Percentiles rank a stretch among this genome's conserved stretches.
Conservation (phyloP, 1,140 invertebrate genomes). For the Drosophila baimaii region DNA sequence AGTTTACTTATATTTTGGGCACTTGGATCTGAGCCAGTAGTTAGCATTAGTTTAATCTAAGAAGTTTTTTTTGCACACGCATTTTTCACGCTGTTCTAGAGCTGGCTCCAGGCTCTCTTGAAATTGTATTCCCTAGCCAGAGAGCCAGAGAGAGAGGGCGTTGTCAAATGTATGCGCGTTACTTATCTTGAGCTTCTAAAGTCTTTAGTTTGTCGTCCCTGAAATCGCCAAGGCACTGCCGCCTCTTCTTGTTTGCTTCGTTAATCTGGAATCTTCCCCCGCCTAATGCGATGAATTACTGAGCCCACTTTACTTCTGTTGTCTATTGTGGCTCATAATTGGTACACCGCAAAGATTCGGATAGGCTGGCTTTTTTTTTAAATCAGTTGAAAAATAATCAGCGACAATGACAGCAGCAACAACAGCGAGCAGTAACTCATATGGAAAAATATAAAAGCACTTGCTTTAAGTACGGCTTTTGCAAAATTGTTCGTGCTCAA, state of each 20-base stretch:
- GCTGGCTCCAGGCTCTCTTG: too few species aligned
- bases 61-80: too few species aligned
- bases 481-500: not conserved
- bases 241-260: slow-evolving; percentile 3
- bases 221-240: slow-evolving; percentile 10
- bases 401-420: not conserved
- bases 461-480: not conserved
- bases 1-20: not conserved
- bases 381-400: slow-evolving; percentile 10
- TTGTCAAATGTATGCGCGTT: too few species aligned
- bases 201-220: too few species aligned
- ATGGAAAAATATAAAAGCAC: slow-evolving; percentile 1
- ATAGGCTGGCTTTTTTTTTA: too few species aligned
- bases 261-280: not conserved
- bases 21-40: not conserved
- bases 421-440: not conserved
- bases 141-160: too few species aligned
- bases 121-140: too few species aligned
- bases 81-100: too few species aligned
- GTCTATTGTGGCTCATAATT: slow-evolving; percentile 13
- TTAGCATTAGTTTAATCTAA: not conserved
- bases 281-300: slow-evolving; percentile 20
- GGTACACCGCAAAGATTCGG: slow-evolving; percentile 8
- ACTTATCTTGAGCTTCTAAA: too few species aligned
- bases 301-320: slow-evolving; percentile 9